Percentiles rank a stretch among this genome's conserved stretches.
phyloP scores from a whole-genome alignment of 2,797 vertebrate species.

The Poeciliopsis gracilis region DNA sequence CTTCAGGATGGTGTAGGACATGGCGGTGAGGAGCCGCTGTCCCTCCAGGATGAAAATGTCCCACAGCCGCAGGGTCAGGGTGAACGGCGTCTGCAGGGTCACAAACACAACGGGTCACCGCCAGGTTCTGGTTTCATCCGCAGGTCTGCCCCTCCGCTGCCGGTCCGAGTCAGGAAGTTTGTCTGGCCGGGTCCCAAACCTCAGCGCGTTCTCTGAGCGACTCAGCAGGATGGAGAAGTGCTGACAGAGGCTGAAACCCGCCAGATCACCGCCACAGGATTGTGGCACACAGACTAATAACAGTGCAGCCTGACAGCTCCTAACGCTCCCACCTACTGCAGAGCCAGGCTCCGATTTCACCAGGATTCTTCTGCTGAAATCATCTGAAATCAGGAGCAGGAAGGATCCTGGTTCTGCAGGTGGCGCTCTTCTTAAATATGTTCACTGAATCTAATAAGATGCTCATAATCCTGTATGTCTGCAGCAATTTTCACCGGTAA shows the following conservation, averaged over 20 bases:
- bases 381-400: conserved; percentile 14
- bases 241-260: conserved; percentile 56
- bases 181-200: conserved; percentile 55
- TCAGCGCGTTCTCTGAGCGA: conserved; percentile 40
- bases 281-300: conserved; percentile 58
- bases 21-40: conserved; percentile 84
- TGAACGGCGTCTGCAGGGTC: conserved; percentile 84
- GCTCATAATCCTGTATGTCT: background rate
- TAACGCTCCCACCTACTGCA: conserved; percentile 21
- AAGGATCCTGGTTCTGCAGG: background rate
- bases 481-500: background rate
- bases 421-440: background rate
- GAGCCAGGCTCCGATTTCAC: conserved; percentile 35
- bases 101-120: conserved; percentile 28
- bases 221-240: conserved; percentile 48
- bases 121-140: background rate
- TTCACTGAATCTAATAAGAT: background rate
- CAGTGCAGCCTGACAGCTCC: conserved; percentile 52
- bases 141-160: conserved; percentile 5
- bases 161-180: conserved; percentile 48
- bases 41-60: conserved; percentile 89
- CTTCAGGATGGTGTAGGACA: conserved; percentile 87
- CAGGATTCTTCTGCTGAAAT: conserved; percentile 28
- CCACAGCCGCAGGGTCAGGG: conserved; percentile 87
- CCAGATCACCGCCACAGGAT: conserved; percentile 71